Evolutionary conservation across 1,140 invertebrate genomes (phyloP).

Genomic region (Papilio dardanus): DNA sequence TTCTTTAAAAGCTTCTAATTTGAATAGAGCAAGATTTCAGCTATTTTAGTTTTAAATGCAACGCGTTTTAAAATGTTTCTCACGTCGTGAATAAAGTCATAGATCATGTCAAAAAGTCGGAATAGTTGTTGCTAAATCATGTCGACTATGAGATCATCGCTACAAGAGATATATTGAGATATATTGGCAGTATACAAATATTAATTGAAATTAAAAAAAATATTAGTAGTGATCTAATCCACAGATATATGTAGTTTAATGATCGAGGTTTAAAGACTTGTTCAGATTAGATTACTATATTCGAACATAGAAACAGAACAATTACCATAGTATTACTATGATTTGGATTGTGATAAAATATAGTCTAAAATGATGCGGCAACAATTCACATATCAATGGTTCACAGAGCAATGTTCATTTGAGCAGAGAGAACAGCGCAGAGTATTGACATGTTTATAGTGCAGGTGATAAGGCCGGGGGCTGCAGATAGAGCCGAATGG

Average conservation of each 20-base stretch:
- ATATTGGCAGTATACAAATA: background rate
- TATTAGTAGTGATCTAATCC: background rate
- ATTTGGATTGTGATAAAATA: background rate
- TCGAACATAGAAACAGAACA: too few relatives aligned
- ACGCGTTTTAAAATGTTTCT: conserved; percentile 8
- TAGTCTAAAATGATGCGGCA: background rate
- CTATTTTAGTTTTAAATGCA: conserved; percentile 25
- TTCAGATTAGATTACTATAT: background rate
- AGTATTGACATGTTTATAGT: conserved; percentile 34
- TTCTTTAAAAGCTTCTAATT: conserved; percentile 39
- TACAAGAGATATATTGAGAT: background rate
- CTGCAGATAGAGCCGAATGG: conserved; percentile 26
- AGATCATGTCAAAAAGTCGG: background rate
- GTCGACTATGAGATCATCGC: conserved; percentile 16
- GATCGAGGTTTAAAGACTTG: background rate
- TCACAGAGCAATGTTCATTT: conserved; percentile 31
- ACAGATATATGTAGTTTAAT: background rate
- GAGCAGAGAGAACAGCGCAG: background rate
- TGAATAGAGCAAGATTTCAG: conserved; percentile 23
- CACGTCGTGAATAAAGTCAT: background rate
- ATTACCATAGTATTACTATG: too few relatives aligned
- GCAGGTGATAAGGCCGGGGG: conserved; percentile 25
- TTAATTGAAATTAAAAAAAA: background rate
- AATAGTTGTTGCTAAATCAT: background rate
- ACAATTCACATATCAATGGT: conserved; percentile 11